phyloP scores from a whole-genome alignment of 2,113 vertebrate genomes.

The Cyprinodon brontotheroides region DNA sequence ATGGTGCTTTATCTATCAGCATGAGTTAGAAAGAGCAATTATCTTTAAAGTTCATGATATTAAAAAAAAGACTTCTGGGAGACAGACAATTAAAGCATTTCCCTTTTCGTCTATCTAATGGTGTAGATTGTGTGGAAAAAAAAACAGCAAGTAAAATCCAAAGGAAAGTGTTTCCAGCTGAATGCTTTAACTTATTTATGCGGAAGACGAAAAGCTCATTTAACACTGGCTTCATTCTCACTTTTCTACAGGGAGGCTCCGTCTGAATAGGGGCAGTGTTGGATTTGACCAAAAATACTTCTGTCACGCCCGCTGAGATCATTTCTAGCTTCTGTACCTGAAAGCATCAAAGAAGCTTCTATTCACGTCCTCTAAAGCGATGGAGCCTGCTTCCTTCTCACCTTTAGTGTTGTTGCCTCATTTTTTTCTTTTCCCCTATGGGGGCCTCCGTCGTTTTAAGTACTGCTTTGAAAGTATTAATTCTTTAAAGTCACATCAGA shows the following conservation, averaged over 20 bases:
- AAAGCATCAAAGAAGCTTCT: conserved; percentile 36
- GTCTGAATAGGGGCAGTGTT: conserved; percentile 20
- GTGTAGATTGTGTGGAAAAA: conserved; percentile 27
- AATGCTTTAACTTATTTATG: conserved; percentile 52
- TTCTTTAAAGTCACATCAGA: conserved; percentile 61
- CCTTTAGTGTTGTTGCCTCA: conserved; percentile 19
- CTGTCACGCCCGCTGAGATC: conserved; percentile 31
- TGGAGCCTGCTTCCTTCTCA: conserved; percentile 30
- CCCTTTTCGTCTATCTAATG: conserved; percentile 52
- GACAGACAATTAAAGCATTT: conserved; percentile 55
- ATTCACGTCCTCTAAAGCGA: conserved; percentile 44
- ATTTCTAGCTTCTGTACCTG: conserved; percentile 18
- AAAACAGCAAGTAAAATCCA: conserved; percentile 49
- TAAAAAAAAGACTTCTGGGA: conserved; percentile 42
- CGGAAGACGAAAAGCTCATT: conserved; percentile 52
- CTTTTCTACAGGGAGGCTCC: conserved; percentile 26
- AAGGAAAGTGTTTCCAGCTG: conserved; percentile 45
- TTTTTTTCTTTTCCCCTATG: conserved; percentile 21
- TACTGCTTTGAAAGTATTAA: conserved; percentile 37
- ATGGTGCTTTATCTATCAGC: neutral
- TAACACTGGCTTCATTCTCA: conserved; percentile 31
- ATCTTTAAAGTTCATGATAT: conserved; percentile 35
- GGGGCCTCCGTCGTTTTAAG: conserved; percentile 24
- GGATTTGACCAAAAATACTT: conserved; percentile 21
- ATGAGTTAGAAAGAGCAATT: conserved; percentile 12